Percentiles rank a stretch among this genome's conserved stretches.
Conservation (phyloP, 2,797 vertebrate species). For the Sebastes variabilis region DNA sequence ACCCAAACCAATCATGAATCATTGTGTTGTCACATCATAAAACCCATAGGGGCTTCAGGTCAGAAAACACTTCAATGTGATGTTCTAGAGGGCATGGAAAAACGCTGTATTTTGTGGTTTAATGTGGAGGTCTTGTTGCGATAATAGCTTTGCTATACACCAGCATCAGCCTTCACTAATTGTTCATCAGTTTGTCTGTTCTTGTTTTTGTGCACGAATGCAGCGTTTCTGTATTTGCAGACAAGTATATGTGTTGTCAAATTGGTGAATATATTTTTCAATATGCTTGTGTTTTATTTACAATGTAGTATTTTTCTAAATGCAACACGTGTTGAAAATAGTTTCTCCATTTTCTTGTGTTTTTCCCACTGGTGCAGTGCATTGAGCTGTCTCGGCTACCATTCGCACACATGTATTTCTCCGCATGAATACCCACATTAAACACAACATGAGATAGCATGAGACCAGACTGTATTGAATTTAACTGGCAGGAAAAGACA, state of each 20-base stretch:
- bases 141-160: neutral
- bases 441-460: neutral
- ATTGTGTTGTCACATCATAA: neutral
- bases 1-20: neutral
- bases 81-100: neutral
- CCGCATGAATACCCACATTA: neutral
- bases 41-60: neutral
- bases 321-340: neutral
- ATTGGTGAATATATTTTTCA: neutral
- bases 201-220: neutral
- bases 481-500: conserved; percentile 1
- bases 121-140: neutral
- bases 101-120: neutral
- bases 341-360: neutral
- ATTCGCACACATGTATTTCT: neutral
- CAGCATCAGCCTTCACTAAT: neutral
- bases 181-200: neutral
- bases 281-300: neutral
- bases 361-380: neutral
- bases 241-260: neutral
- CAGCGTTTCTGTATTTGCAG: neutral
- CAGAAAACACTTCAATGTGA: neutral
- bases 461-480: neutral
- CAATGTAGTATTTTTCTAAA: neutral
- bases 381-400: neutral